Percentiles rank a stretch among this genome's conserved stretches.
These are phyloP conservation scores for Trissolcus basalis DNA, from an alignment of 1,140 invertebrate genomes.

Conservation along the genomic window DNA sequence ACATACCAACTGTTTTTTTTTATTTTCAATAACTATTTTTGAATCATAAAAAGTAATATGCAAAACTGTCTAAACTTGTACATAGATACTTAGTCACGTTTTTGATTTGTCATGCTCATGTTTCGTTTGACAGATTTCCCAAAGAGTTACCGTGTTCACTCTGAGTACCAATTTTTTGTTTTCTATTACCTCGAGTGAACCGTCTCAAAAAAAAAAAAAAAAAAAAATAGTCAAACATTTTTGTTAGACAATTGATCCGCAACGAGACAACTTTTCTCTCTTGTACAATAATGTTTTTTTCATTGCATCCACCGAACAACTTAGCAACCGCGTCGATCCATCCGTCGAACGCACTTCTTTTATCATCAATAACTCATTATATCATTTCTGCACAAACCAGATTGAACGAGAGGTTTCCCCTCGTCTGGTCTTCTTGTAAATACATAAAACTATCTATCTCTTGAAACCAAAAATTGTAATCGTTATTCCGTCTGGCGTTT, in stretches of 20 bases:
- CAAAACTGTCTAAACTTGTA: too few species aligned
- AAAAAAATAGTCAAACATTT: too few species aligned
- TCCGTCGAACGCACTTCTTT: slow-evolving; percentile 22
- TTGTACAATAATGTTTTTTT: slow-evolving; percentile 5
- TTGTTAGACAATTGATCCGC: too few species aligned
- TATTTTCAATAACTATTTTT: too few species aligned
- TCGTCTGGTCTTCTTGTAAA: slow-evolving; percentile 42
- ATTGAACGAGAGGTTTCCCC: slow-evolving; percentile 9
- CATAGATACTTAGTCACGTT: too few species aligned
- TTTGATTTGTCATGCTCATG: too few species aligned
- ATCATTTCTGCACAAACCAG: slow-evolving; percentile 27
- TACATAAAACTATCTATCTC: slow-evolving; percentile 39
- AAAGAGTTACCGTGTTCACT: too few species aligned
- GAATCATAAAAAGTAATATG: too few species aligned
- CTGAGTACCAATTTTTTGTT: too few species aligned
- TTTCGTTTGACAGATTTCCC: too few species aligned
- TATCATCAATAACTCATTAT: slow-evolving; percentile 13
- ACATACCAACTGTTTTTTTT: not conserved
- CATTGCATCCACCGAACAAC: slow-evolving; percentile 7
- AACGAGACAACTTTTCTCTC: not conserved
- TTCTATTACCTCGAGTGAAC: too few species aligned
- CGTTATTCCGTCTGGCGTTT: slow-evolving; percentile 1
- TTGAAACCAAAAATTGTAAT: slow-evolving; percentile 38
- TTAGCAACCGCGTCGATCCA: slow-evolving; percentile 2
- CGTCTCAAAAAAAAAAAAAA: too few species aligned